These are phyloP conservation scores for Epinephelus lanceolatus DNA, from an alignment of 2,113 vertebrate genomes.

Conservation along the genomic window DNA sequence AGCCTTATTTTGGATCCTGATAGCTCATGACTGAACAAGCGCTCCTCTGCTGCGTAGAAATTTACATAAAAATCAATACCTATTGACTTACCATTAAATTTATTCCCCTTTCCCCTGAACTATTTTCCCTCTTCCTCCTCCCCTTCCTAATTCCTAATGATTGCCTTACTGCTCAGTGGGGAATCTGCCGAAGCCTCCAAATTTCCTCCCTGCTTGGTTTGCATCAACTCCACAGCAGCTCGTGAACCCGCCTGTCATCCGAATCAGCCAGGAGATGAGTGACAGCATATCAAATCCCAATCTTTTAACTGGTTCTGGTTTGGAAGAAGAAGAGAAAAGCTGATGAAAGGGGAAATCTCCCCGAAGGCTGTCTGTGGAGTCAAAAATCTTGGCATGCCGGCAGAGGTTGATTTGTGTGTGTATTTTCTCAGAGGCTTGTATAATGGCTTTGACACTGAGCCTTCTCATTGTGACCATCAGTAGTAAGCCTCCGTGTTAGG, in stretches of 20 bases:
- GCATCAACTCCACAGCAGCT: slow-evolving; percentile 50
- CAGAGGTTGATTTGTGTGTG: slow-evolving; percentile 66
- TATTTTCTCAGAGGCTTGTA: slow-evolving; percentile 61
- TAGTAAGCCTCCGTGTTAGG: slow-evolving; percentile 66
- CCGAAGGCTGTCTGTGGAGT: slow-evolving; percentile 42
- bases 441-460: slow-evolving; percentile 77
- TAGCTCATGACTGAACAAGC: slow-evolving; percentile 30
- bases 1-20: slow-evolving; percentile 55
- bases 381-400: slow-evolving; percentile 44
- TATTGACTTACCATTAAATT: slow-evolving; percentile 74
- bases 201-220: slow-evolving; percentile 34
- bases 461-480: slow-evolving; percentile 72
- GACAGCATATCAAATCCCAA: slow-evolving; percentile 71
- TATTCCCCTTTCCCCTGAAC: slow-evolving; percentile 70
- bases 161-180: slow-evolving; percentile 71
- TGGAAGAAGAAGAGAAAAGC: slow-evolving; percentile 47
- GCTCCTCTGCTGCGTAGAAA: slow-evolving; percentile 48
- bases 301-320: slow-evolving; percentile 61
- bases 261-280: slow-evolving; percentile 63
- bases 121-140: slow-evolving; percentile 56
- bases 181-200: slow-evolving; percentile 54
- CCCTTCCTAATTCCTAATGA: slow-evolving; percentile 70
- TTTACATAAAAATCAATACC: slow-evolving; percentile 77
- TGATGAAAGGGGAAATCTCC: slow-evolving; percentile 56
- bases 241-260: slow-evolving; percentile 50